phyloP scores from a whole-genome alignment of 1,140 invertebrate species.

The Drosophila sturtevanti region DNA sequence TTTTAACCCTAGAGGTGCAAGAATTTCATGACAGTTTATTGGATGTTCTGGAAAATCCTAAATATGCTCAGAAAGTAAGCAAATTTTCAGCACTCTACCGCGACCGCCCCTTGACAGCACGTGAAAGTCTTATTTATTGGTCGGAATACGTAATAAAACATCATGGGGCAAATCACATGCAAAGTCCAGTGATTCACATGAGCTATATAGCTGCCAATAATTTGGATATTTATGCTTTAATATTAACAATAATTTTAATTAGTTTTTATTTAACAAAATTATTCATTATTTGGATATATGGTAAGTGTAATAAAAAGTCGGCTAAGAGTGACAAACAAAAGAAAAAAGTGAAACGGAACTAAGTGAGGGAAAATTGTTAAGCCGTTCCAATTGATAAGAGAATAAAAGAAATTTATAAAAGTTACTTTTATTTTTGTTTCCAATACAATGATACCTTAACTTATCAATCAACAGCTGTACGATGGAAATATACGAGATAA shows the following conservation, averaged over 20 bases:
- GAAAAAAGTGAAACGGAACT: neutral
- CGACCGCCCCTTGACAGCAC: slow-evolving; percentile 61
- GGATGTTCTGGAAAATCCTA: slow-evolving; percentile 59
- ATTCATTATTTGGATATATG: neutral
- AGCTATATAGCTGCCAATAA: slow-evolving; percentile 66
- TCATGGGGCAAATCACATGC: slow-evolving; percentile 73
- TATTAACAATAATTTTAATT: slow-evolving; percentile 1
- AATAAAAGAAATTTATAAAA: neutral
- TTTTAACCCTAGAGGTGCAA: slow-evolving; percentile 83
- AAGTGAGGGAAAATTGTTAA: neutral
- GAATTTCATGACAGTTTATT: slow-evolving; percentile 43
- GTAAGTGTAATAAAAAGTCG: neutral
- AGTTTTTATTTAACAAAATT: slow-evolving; percentile 14
- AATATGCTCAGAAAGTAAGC: slow-evolving; percentile 39
- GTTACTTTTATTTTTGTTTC: neutral
- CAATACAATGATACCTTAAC: neutral
- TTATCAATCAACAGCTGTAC: neutral
- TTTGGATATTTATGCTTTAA: slow-evolving; percentile 54
- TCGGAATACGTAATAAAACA: slow-evolving; percentile 83
- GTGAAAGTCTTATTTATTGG: slow-evolving; percentile 81
- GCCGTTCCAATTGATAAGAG: neutral
- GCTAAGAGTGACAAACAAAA: neutral
- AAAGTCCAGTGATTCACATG: slow-evolving; percentile 67
- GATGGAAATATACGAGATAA: neutral
- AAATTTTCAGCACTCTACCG: slow-evolving; percentile 61